Conservation (phyloP, 2,888 invertebrate genomes). For the Ophioninae sp. region DNA sequence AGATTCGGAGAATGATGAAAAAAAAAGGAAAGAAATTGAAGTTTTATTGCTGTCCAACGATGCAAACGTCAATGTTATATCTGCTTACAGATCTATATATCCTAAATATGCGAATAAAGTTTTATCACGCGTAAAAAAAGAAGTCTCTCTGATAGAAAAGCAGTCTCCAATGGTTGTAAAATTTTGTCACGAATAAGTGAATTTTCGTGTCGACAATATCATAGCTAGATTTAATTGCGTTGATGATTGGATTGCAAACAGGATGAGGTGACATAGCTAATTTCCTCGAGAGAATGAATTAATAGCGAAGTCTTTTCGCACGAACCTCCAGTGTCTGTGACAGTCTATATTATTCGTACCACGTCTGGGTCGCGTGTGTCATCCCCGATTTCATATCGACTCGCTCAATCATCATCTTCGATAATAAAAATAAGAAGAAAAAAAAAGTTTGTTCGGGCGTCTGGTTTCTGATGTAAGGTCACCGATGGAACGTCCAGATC, state of each 20-base stretch:
- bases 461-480: conserved; percentile 31
- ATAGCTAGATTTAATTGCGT: not conserved
- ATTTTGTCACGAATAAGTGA: too few relatives aligned
- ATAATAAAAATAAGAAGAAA: not conserved
- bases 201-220: not conserved
- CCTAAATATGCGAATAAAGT: too few relatives aligned
- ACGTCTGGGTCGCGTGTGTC: not conserved
- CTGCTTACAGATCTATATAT: too few relatives aligned
- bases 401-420: not conserved
- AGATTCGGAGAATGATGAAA: too few relatives aligned
- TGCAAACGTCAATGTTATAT: too few relatives aligned
- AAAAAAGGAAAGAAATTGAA: too few relatives aligned
- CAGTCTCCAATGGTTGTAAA: not conserved
- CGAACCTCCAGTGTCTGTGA: not conserved
- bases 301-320: not conserved
- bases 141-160: not conserved
- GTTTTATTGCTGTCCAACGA: too few relatives aligned
- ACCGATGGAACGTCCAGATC: conserved; percentile 37
- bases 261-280: not conserved
- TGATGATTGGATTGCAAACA: not conserved
- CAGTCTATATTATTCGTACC: not conserved
- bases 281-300: not conserved
- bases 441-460: not conserved
- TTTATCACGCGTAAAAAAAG: too few relatives aligned
- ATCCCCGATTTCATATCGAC: not conserved